Base-by-base conservation (phyloP, 1,140 invertebrate species). In the Procambarus virginalis region DNA sequence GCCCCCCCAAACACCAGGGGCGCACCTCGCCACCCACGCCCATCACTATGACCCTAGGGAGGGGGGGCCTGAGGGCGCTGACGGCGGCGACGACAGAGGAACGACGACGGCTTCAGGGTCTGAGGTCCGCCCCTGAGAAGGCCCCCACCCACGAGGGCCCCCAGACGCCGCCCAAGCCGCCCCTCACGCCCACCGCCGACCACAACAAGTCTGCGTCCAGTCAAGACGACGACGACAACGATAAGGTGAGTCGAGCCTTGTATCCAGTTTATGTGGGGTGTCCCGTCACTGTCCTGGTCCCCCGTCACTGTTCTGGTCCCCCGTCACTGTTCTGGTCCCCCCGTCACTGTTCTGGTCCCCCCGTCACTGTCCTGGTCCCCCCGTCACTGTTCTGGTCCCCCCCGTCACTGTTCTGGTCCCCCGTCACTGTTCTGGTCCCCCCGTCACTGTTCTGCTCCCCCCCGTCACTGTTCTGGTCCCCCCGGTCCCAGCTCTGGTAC, bases 21-120 rank as follows among this genome's bases (percentile, higher is more conserved):
- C 64, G 70, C n/a, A 49, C 83, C 10, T 73, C 49, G 2, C 83
- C 64, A 6, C 49, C 83, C 49, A 68, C 81, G 2, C 14, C 70
- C 12, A 4, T 68, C 45, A 85, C 79, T 2, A 73, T 75, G 83
- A 85, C 83, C 17, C 73, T 85, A 34, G 83, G 83, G n/a, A 70
- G 83, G 9, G 83, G 83, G 20, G 83, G 83, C 17, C 70, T 85
- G 83, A 73, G 83, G n/a, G 49, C 83, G 6, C 83, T 85, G 48
- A 85, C 83, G n/a, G 34, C 68, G 4, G 83, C 83, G 46, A 55
- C 70, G 10, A 55, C 49, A 3, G 83, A 85, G 83, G 73, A 76
- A 22, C 68, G 73, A 49, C 8, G 68, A 8, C 45, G 46, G 49
- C 70, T 58, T 6, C 78, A 82, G 17, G 86, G 86, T 2, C 51